These are phyloP conservation scores for Scomber japonicus DNA, from an alignment of 2,113 vertebrate species.

Conservation along the genomic window DNA sequence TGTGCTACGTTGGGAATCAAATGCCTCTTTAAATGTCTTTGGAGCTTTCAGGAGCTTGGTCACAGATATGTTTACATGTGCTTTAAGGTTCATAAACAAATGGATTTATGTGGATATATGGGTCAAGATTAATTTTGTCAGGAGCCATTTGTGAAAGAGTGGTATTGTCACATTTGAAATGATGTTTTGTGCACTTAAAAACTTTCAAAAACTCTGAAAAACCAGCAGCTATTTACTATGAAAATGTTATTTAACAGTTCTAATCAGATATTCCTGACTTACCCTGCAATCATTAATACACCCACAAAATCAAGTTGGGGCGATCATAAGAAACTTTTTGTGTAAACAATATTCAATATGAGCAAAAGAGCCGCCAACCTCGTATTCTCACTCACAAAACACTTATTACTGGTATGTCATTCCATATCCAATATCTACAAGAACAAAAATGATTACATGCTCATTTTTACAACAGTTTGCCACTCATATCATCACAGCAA, in stretches of 20 bases:
- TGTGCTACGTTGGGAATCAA: background rate
- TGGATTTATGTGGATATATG: background rate
- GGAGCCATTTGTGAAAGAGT: background rate
- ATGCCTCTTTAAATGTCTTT: background rate
- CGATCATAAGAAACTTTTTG: background rate
- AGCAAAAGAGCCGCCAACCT: too few species aligned
- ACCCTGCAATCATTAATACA: background rate
- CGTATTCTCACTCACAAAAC: too few species aligned
- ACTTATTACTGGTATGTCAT: background rate
- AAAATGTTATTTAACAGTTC: background rate
- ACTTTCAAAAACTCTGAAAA: background rate
- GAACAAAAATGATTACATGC: too few species aligned
- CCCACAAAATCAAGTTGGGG: background rate
- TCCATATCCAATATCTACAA: too few species aligned
- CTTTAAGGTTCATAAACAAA: background rate
- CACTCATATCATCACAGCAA: too few species aligned
- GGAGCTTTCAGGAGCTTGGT: background rate
- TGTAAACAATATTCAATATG: too few species aligned
- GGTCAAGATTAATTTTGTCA: background rate
- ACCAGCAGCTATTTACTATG: background rate
- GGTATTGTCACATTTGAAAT: background rate
- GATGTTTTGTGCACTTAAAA: conserved; percentile 21
- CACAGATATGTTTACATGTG: background rate
- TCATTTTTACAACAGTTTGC: too few species aligned
- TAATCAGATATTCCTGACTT: background rate